Conservation (phyloP, 2,888 invertebrate genomes). For the Tethea ocularis region DNA sequence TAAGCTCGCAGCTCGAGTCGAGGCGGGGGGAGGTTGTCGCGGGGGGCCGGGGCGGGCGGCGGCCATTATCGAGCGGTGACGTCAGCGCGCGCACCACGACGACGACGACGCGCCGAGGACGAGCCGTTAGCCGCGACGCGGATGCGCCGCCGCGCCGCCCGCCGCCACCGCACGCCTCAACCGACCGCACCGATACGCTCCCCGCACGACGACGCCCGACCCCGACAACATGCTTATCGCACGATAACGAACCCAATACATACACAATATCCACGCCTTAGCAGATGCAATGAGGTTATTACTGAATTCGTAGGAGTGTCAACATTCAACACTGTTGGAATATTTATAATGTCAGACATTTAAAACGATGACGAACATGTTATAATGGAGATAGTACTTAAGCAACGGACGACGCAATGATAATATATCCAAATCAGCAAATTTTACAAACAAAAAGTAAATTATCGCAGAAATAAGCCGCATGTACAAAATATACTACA, state of each 20-base stretch:
- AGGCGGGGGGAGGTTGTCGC: conserved; percentile 40
- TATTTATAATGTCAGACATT: neutral
- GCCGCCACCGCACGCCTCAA: conserved; percentile 58
- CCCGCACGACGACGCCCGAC: conserved; percentile 29
- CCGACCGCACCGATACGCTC: conserved; percentile 39
- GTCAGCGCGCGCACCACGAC: conserved; percentile 82
- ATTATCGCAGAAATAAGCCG: neutral
- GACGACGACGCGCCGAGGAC: conserved; percentile 61
- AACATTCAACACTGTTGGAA: neutral
- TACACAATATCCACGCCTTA: conserved; percentile 37
- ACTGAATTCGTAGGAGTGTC: conserved; percentile 14
- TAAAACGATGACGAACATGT: neutral
- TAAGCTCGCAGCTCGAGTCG: conserved; percentile 61
- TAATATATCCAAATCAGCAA: neutral
- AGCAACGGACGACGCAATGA: neutral
- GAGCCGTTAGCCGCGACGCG: conserved; percentile 80
- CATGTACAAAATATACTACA: neutral
- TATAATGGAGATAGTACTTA: neutral
- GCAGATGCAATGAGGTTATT: conserved; percentile 40
- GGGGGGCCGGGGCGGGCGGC: conserved; percentile 61
- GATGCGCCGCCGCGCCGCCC: conserved; percentile 71
- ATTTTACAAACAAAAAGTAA: neutral
- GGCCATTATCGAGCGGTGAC: conserved; percentile 83
- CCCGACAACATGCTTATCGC: conserved; percentile 60
- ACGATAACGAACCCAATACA: conserved; percentile 54